These are phyloP conservation scores for Ispidina lecontei DNA, from an alignment of 2,797 vertebrate genomes.

Conservation along the genomic window DNA sequence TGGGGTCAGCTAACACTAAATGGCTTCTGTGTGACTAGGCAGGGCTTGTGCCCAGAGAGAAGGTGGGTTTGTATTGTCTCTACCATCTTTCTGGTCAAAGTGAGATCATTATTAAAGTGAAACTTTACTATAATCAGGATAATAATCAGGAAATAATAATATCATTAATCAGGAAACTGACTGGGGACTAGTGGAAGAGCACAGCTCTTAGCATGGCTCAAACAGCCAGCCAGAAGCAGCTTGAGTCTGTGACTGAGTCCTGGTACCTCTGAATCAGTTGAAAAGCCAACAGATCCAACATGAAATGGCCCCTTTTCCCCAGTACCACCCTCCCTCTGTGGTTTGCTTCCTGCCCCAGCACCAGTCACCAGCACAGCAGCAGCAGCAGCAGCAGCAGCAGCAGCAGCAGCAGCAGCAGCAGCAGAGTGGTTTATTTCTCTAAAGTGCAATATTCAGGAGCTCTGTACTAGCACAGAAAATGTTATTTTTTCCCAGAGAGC, in stretches of 20 bases:
- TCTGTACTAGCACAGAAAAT: not conserved
- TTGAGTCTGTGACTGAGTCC: not conserved
- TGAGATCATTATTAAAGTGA: not conserved
- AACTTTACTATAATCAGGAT: no score
- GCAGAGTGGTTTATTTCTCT: not conserved
- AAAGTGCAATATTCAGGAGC: constrained; percentile 27
- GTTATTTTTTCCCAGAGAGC: not conserved
- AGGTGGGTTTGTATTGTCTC: not conserved
- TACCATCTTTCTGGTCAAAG: not conserved
- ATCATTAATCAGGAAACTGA: no score
- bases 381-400: not conserved
- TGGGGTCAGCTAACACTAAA: not conserved
- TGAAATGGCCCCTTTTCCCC: not conserved
- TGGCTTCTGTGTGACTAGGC: not conserved
- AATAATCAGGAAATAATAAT: no score
- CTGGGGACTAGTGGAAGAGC: not conserved
- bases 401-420: not conserved
- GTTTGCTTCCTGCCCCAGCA: not conserved
- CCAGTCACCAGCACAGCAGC: not conserved
- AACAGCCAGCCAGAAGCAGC: not conserved
- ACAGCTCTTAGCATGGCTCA: not conserved
- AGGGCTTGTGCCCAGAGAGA: not conserved
- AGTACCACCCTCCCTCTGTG: not conserved
- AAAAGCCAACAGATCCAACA: not conserved
- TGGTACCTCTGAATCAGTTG: not conserved